phyloP scores from a whole-genome alignment of 2,888 invertebrate species.

The Cataglyphis rosenhaueri region DNA sequence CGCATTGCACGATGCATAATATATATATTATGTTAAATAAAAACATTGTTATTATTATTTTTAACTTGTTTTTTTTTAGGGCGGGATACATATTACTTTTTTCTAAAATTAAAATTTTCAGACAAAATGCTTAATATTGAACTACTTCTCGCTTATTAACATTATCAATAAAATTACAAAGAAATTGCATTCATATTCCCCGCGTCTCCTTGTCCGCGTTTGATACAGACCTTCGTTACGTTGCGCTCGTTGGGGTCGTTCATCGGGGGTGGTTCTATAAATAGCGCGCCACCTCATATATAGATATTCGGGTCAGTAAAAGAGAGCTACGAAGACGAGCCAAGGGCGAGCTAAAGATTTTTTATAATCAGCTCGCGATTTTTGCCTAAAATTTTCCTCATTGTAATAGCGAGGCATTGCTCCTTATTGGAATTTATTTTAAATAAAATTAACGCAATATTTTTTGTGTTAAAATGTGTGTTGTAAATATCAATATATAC shows the following conservation, averaged over 20 bases:
- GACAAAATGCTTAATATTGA: not conserved
- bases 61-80: not conserved
- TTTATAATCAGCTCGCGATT: slow-evolving; percentile 50
- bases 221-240: slow-evolving; percentile 61
- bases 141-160: not conserved
- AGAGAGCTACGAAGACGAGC: slow-evolving; percentile 71
- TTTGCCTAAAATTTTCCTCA: slow-evolving; percentile 6
- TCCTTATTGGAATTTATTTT: not conserved
- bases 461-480: not conserved
- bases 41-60: not conserved
- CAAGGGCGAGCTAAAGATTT: slow-evolving; percentile 76
- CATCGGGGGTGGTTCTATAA: slow-evolving; percentile 80
- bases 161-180: not conserved
- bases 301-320: slow-evolving; percentile 81
- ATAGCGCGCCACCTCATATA: slow-evolving; percentile 76
- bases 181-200: not conserved
- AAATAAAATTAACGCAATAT: not conserved
- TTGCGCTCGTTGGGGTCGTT: slow-evolving; percentile 72
- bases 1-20: not conserved
- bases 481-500: not conserved
- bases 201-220: slow-evolving; percentile 50
- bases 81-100: not conserved
- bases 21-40: not conserved
- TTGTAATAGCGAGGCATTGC: not conserved
- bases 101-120: not conserved